Percentiles rank a stretch among this genome's conserved stretches.
phyloP scores from a whole-genome alignment of 2,113 vertebrate species.

The Serilophus lunatus region DNA sequence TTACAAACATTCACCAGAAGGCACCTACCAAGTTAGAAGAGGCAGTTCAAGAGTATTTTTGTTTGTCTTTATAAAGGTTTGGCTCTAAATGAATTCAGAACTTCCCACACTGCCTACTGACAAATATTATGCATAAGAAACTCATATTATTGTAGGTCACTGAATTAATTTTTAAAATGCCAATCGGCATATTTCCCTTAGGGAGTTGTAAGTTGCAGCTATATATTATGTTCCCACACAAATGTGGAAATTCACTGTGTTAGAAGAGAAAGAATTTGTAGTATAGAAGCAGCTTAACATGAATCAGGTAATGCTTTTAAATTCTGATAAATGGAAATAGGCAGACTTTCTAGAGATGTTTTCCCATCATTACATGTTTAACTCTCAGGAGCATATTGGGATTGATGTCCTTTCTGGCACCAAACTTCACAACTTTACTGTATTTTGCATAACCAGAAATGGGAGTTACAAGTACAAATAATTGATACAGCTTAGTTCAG shows the following conservation, averaged over 20 bases:
- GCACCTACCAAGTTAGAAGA: slow-evolving; percentile 23
- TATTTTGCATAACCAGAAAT: background rate
- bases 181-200: slow-evolving; percentile 83
- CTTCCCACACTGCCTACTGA: slow-evolving; percentile 63
- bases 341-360: background rate
- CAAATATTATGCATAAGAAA: slow-evolving; percentile 81
- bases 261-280: slow-evolving; percentile 53
- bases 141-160: slow-evolving; percentile 90
- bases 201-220: slow-evolving; percentile 78
- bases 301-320: slow-evolving; percentile 21
- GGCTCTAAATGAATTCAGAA: slow-evolving; percentile 56
- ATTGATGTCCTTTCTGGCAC: background rate
- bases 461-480: background rate
- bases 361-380: background rate
- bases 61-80: slow-evolving; percentile 41
- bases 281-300: background rate
- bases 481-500: background rate
- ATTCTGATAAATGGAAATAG: slow-evolving; percentile 26
- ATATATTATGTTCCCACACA: slow-evolving; percentile 73
- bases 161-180: slow-evolving; percentile 93
- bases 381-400: background rate
- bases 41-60: slow-evolving; percentile 39
- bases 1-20: background rate
- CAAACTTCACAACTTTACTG: background rate
- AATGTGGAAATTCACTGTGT: slow-evolving; percentile 75